Percentiles rank a stretch among this genome's conserved stretches.
phyloP scores from a whole-genome alignment of 2,888 invertebrate species.

The Galerucella calmariensis region DNA sequence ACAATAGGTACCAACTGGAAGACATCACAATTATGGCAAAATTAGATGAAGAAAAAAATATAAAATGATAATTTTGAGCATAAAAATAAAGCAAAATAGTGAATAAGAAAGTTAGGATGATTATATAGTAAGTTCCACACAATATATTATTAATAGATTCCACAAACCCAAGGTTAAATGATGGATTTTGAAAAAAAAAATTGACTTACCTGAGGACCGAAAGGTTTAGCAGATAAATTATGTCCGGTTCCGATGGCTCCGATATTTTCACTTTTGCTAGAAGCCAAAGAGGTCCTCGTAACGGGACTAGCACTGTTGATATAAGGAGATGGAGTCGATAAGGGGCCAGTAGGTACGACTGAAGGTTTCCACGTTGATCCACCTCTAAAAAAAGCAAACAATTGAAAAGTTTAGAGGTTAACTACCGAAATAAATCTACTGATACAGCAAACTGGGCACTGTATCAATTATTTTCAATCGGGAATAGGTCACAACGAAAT shows the following conservation, averaged over 20 bases:
- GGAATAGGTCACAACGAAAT: slow-evolving; percentile 40
- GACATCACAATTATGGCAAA: no score
- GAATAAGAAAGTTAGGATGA: no score
- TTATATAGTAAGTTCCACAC: no score
- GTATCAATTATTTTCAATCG: slow-evolving; percentile 51
- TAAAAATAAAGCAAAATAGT: no score
- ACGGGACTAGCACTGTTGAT: slow-evolving; percentile 75
- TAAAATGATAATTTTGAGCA: no score
- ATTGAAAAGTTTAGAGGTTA: slow-evolving; percentile 29
- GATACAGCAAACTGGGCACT: slow-evolving; percentile 49
- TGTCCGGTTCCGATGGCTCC: slow-evolving; percentile 84
- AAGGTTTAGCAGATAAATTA: slow-evolving; percentile 90
- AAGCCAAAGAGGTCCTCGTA: slow-evolving; percentile 88
- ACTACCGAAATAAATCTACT: slow-evolving; percentile 48
- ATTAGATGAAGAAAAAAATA: no score
- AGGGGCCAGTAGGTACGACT: slow-evolving; percentile 83
- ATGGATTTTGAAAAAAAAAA: not conserved
- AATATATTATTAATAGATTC: not conserved
- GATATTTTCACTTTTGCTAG: slow-evolving; percentile 70
- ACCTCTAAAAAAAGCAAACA: slow-evolving; percentile 71
- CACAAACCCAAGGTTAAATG: no score
- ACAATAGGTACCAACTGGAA: no score
- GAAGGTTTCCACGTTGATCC: slow-evolving; percentile 91
- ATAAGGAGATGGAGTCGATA: slow-evolving; percentile 71
- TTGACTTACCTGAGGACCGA: slow-evolving; percentile 61